Conservation (phyloP, 2,113 vertebrate genomes). For the Carassius gibelio region DNA sequence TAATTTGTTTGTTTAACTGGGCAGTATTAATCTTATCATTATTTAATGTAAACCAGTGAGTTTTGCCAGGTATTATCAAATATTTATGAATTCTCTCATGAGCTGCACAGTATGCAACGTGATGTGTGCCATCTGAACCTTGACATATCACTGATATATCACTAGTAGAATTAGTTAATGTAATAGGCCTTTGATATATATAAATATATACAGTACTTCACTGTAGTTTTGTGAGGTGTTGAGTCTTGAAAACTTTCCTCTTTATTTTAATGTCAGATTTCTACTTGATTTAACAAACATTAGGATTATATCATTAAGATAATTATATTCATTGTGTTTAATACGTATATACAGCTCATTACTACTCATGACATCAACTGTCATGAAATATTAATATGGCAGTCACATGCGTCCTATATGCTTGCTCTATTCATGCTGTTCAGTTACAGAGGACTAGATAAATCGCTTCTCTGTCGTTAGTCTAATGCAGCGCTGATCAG, state of each 20-base stretch:
- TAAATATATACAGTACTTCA: background rate
- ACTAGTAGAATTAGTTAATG: background rate
- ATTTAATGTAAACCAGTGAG: background rate
- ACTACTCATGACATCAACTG: background rate
- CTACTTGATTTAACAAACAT: background rate
- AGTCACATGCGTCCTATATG: background rate
- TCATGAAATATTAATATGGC: background rate
- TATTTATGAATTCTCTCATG: background rate
- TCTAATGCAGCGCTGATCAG: background rate
- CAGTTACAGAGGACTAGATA: background rate
- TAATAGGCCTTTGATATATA: background rate
- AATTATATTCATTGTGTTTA: background rate
- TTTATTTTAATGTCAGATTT: background rate
- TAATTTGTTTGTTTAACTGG: background rate
- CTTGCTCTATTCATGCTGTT: background rate
- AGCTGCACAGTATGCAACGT: background rate
- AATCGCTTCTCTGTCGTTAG: background rate
- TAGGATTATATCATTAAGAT: background rate
- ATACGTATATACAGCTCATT: background rate
- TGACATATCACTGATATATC: background rate
- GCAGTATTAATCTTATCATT: background rate
- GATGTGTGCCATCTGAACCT: background rate
- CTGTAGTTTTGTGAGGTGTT: background rate
- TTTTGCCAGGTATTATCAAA: conserved; percentile 8
- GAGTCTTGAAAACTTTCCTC: background rate